A percentile compares a stretch with the other conserved stretches of the same genome.
Conservation (phyloP, 2,888 invertebrate species). For the Macrosiphum euphorbiae region DNA sequence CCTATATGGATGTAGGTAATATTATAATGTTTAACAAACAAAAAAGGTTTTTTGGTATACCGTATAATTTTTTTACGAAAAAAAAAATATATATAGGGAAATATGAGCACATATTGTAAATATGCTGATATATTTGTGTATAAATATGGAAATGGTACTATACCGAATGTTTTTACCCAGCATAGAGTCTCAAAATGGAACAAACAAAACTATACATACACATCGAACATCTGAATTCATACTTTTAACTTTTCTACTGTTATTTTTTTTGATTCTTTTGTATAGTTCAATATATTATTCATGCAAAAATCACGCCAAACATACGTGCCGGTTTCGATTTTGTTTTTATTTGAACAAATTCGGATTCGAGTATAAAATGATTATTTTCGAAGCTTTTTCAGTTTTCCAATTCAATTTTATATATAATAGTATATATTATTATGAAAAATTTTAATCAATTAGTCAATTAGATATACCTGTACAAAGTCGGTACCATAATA, state of each 20-base stretch:
- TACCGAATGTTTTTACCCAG: neutral
- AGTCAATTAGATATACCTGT: neutral
- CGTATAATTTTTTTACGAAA: neutral
- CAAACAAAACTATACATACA: neutral
- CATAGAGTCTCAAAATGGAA: neutral
- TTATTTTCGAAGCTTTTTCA: neutral
- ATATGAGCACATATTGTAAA: slow-evolving; percentile 1
- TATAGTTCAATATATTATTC: neutral
- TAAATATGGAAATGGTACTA: slow-evolving; percentile 14
- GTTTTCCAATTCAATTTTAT: neutral
- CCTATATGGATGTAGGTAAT: neutral
- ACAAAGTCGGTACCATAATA: neutral
- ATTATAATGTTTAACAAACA: slow-evolving; percentile 2
- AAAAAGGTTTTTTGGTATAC: neutral
- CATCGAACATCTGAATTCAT: neutral
- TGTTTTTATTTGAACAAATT: neutral
- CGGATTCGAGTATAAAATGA: neutral
- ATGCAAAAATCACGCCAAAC: neutral
- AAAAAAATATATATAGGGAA: neutral
- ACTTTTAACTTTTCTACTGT: neutral
- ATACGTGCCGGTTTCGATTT: neutral
- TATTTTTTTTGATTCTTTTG: neutral
- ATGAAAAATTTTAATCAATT: neutral
- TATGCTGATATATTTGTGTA: slow-evolving; percentile 22
- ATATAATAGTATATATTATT: neutral